Evolutionary conservation across 2,797 vertebrate species (phyloP).

Genomic region (Liasis olivaceus): DNA sequence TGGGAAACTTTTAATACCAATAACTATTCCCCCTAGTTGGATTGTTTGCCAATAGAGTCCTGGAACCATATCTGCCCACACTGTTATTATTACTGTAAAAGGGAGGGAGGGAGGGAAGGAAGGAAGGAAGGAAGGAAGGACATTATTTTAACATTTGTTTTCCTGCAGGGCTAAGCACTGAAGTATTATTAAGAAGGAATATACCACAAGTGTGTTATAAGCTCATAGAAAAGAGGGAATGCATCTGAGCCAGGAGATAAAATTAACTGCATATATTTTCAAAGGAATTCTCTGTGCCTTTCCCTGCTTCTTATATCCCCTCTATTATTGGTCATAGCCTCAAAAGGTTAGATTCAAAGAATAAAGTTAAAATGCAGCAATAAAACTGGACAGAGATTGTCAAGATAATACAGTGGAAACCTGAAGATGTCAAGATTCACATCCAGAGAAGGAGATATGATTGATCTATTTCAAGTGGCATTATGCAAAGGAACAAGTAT

Average conservation of each 20-base stretch:
- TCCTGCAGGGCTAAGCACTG: background rate
- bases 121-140: background rate
- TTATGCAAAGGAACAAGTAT: background rate
- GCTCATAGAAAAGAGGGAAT: background rate
- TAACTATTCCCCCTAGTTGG: background rate
- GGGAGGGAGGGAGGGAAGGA: background rate
- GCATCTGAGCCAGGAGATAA: background rate
- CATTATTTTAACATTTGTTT: constrained; percentile 12
- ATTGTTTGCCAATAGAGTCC: background rate
- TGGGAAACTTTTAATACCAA: background rate
- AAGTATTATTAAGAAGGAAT: background rate
- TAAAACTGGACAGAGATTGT: background rate
- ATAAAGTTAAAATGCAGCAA: background rate
- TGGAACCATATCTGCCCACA: background rate
- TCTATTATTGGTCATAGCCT: background rate
- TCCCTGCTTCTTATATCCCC: background rate
- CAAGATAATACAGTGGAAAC: background rate
- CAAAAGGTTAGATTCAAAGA: background rate
- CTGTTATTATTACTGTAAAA: background rate
- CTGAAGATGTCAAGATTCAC: background rate
- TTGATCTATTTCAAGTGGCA: background rate
- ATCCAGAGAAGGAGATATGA: background rate
- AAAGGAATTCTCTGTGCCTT: background rate
- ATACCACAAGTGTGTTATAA: background rate
- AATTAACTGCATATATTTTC: background rate